Base-by-base conservation (phyloP, 53 echinoderm and acorn worm species). In the Glandiceps talaboti region DNA sequence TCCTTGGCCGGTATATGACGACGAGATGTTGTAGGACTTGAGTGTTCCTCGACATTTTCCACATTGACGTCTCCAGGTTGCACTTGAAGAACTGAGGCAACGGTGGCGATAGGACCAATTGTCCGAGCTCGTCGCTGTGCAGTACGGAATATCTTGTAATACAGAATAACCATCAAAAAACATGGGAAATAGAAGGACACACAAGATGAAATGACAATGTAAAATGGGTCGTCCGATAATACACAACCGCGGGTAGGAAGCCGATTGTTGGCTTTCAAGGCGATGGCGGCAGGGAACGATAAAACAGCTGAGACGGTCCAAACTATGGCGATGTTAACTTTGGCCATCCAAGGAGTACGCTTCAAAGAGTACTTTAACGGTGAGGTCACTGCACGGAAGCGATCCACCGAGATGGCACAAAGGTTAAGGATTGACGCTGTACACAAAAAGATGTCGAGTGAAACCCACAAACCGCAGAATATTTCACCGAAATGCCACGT, bases 141-240 rank as follows among this genome's bases (percentile, higher is more conserved):
- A 1, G 99, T 94, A 27, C 90, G 93, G 81, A 94, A 99, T 72
- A 99, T 99, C 84, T 99, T 93, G 83, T 99, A 99, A 80, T 99
- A 99, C 1, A 91, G 86, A 74, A 99, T 82, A 29, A 99, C 85
- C 28, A 99, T 84, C 80, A 99, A 82, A 81, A 93, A 99, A 74
- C 99, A 99, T 0, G 99, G 99, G 28, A 99, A 87, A 77, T 91
- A 99, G 81, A 99, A 99, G 1, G 99, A 99, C 1, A 99, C 80
- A 28, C 86, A 85, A 73, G 99, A 99, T 74, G 94, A 94, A 45
- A 45, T 45, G 6, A 45, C 20, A 12, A 45, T 45, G 20, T 45
- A 45, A 20, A 12, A 45, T 45, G 64, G 64, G 20, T 45, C 64
- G 20, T 45, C 64, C 1, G 29, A 25, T 20, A 31, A 73, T 27